These are phyloP conservation scores for Arizona elegans DNA, from an alignment of 2,113 vertebrate species.

Conservation along the genomic window DNA sequence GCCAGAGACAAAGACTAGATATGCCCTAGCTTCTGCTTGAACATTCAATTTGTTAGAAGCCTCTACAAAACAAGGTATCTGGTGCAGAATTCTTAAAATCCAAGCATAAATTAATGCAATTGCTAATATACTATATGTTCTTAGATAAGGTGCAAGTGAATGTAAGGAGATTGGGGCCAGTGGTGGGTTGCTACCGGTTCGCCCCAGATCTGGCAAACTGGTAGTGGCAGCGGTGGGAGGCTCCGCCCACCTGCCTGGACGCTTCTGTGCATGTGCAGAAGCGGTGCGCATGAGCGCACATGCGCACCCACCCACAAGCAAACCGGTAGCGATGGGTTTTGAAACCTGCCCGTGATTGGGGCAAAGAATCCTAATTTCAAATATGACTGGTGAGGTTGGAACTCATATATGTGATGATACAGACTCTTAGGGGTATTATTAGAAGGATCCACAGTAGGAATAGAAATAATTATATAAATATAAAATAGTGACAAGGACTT, in stretches of 20 bases:
- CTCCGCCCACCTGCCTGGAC: no score
- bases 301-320: no score
- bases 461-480: neutral
- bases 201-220: no score
- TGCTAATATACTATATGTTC: neutral
- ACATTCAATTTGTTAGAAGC: neutral
- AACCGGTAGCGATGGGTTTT: no score
- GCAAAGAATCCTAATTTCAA: neutral
- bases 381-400: neutral
- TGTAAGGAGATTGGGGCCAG: neutral
- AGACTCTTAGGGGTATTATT: neutral
- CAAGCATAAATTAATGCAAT: neutral
- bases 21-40: neutral
- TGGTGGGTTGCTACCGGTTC: no score
- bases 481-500: neutral
- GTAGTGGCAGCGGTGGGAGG: no score
- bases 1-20: neutral
- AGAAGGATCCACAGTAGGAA: neutral
- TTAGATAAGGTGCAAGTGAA: neutral
- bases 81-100: neutral
- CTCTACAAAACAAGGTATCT: neutral
- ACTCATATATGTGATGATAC: neutral
- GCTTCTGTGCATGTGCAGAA: no score
- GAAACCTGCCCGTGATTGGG: neutral
- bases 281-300: no score